A percentile compares a stretch with the other conserved stretches of the same genome.
Conservation (phyloP, 2,113 vertebrate species). For the Crypturellus undulatus region DNA sequence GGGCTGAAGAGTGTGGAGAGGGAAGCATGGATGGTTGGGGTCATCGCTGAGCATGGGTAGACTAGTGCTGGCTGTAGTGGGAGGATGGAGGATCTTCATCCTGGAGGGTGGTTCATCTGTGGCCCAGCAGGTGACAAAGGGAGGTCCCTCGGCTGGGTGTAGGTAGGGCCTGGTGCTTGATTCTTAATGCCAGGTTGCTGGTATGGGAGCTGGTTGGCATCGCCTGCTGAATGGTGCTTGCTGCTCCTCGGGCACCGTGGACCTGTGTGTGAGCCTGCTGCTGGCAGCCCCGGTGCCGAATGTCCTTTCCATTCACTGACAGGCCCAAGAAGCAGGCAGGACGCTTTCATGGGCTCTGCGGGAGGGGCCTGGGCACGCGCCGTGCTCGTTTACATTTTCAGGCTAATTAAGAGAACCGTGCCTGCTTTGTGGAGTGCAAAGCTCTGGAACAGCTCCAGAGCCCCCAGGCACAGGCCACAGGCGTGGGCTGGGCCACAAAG, state of each 20-base stretch:
- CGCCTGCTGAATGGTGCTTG: background rate
- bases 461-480: accelerated
- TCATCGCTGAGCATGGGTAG: background rate
- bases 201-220: background rate
- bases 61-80: background rate
- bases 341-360: background rate
- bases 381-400: background rate
- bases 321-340: background rate
- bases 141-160: background rate
- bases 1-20: accelerated
- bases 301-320: background rate
- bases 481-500: background rate
- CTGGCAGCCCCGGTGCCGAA: background rate
- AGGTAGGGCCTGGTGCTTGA: background rate
- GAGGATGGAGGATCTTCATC: background rate
- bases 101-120: background rate
- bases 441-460: background rate
- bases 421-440: background rate
- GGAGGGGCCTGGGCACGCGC: background rate
- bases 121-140: background rate
- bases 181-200: background rate
- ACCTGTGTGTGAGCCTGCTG: background rate
- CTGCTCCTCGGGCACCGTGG: background rate
- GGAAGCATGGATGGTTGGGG: background rate
- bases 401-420: background rate